Conservation (phyloP, 2,113 vertebrate genomes). For the Tragelaphus scriptus region DNA sequence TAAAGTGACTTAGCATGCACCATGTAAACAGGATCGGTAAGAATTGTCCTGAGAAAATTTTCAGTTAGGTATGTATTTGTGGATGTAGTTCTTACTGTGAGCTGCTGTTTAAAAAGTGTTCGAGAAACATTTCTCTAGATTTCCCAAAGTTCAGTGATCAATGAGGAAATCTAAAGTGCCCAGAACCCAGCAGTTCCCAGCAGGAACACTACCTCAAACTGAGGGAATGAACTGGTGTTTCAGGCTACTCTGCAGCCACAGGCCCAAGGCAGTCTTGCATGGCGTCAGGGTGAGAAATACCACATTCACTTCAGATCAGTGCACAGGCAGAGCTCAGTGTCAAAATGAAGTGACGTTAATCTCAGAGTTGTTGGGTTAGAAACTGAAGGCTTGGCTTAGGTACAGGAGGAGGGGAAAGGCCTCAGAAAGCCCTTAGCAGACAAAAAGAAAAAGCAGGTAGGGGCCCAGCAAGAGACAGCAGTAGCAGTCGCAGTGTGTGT, state of each 20-base stretch:
- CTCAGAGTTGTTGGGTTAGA: neutral
- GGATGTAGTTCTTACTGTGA: neutral
- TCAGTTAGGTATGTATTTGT: neutral
- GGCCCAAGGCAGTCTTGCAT: neutral
- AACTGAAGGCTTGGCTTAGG: neutral
- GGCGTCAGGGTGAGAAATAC: neutral
- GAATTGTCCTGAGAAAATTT: neutral
- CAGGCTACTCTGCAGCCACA: fast-evolving
- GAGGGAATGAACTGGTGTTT: neutral
- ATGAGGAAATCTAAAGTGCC: neutral
- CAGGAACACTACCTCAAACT: neutral
- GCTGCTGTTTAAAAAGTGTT: neutral
- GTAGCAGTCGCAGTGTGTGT: neutral
- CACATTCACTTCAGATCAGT: neutral
- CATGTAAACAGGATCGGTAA: neutral
- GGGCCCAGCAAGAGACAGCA: neutral
- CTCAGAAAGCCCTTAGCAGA: neutral
- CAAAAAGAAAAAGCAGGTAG: neutral
- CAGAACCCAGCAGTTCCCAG: neutral
- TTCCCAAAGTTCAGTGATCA: neutral
- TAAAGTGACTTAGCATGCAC: neutral
- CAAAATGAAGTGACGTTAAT: neutral
- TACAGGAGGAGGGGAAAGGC: neutral
- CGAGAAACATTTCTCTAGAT: neutral
- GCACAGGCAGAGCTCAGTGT: neutral